Percentiles rank a stretch among this genome's conserved stretches.
Conservation (phyloP, 1,140 invertebrate species). For the Subanguina moxae region DNA sequence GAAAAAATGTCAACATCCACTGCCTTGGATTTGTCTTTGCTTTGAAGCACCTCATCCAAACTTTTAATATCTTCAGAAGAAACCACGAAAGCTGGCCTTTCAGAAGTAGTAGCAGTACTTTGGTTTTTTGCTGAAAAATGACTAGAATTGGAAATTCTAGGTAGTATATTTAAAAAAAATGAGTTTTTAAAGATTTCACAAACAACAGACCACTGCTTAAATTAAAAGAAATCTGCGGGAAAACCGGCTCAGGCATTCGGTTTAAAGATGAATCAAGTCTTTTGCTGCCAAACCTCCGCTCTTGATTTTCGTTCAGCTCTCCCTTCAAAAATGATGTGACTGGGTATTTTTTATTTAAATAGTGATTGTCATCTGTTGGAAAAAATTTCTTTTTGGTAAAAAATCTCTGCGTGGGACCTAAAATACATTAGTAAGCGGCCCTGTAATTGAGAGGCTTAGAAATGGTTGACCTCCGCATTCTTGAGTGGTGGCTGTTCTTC, state of each 20-base stretch:
- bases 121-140: background rate
- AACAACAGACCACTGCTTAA: background rate
- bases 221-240: background rate
- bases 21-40: too few species aligned
- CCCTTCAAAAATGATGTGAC: background rate
- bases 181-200: background rate
- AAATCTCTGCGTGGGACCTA: background rate
- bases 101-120: background rate
- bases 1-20: too few species aligned
- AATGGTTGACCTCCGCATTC: slow-evolving; percentile 4
- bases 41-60: too few species aligned
- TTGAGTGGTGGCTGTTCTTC: background rate
- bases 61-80: background rate
- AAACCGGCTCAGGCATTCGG: background rate
- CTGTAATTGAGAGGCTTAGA: background rate
- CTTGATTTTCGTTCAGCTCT: background rate
- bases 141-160: background rate
- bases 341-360: background rate
- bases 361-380: too few species aligned
- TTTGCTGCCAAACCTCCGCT: background rate
- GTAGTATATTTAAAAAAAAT: background rate
- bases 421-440: background rate
- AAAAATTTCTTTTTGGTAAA: background rate
- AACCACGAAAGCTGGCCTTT: background rate
- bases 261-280: background rate